Evolutionary conservation across 2,113 vertebrate species (phyloP).

Genomic region (Lampris incognitus): DNA sequence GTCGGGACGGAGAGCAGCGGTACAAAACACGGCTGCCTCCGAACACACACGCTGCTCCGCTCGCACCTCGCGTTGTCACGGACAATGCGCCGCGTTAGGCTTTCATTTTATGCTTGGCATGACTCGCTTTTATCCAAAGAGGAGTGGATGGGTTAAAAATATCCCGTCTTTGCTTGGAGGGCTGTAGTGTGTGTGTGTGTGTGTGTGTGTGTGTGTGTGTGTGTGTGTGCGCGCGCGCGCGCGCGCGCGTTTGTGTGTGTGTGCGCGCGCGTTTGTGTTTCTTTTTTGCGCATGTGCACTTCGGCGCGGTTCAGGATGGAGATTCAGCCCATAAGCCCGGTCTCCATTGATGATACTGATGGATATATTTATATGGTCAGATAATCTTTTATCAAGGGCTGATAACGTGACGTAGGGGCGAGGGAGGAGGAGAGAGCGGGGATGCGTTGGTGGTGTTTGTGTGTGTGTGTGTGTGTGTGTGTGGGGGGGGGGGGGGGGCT

Average conservation of each 20-base stretch:
- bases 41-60: background rate
- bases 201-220: conserved; percentile 24
- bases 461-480: too few relatives aligned
- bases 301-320: background rate
- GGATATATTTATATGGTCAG: conserved; percentile 74
- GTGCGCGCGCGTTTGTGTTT: background rate
- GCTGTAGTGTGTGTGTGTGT: conserved; percentile 20
- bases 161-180: conserved; percentile 50
- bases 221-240: background rate
- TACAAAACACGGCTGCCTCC: background rate
- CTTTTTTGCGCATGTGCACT: background rate
- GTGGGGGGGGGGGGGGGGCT: background rate
- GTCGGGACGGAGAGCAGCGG: too few relatives aligned
- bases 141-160: conserved; percentile 51
- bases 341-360: conserved; percentile 69
- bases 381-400: conserved; percentile 74
- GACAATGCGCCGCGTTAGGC: conserved; percentile 19
- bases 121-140: conserved; percentile 34
- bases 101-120: conserved; percentile 53
- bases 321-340: conserved; percentile 68
- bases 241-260: background rate
- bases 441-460: background rate
- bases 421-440: conserved; percentile 11
- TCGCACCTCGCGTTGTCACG: background rate
- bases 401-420: conserved; percentile 64